Evolutionary conservation across 2,797 vertebrate genomes (phyloP).

Genomic region (Falco cherrug): DNA sequence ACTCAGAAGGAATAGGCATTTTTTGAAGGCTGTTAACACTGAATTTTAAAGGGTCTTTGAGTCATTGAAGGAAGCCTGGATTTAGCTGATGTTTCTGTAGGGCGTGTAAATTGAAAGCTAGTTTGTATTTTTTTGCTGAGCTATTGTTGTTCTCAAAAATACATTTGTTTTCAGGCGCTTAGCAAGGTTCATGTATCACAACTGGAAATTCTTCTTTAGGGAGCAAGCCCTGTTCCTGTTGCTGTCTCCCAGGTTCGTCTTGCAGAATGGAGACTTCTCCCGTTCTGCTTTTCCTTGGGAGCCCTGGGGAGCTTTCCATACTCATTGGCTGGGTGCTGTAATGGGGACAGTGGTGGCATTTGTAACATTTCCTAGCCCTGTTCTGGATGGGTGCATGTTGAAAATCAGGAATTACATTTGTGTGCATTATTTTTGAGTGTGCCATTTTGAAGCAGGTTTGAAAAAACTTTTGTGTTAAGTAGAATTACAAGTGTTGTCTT

Average conservation of each 20-base stretch:
- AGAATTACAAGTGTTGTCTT: background rate
- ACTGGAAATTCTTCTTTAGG: background rate
- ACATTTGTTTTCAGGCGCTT: background rate
- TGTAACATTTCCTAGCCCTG: background rate
- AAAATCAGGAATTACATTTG: background rate
- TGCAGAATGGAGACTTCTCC: background rate
- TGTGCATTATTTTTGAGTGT: background rate
- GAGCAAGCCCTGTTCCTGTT: background rate
- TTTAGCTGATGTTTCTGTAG: background rate
- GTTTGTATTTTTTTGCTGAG: background rate
- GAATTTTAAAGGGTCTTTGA: background rate
- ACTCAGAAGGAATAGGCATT: background rate
- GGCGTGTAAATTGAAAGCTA: background rate
- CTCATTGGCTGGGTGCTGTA: background rate
- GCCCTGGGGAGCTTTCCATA: background rate
- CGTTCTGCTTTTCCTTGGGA: fast-evolving
- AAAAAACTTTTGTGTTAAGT: background rate
- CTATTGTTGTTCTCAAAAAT: background rate
- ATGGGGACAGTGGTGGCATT: background rate
- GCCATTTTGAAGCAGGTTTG: background rate
- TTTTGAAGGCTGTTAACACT: background rate
- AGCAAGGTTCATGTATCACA: background rate
- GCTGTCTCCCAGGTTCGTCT: background rate
- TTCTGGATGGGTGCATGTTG: background rate
- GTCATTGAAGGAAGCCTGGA: background rate